Percentiles rank a stretch among this genome's conserved stretches.
Conservation (phyloP, 2,888 invertebrate species). For the Habrosyne pyritoides region DNA sequence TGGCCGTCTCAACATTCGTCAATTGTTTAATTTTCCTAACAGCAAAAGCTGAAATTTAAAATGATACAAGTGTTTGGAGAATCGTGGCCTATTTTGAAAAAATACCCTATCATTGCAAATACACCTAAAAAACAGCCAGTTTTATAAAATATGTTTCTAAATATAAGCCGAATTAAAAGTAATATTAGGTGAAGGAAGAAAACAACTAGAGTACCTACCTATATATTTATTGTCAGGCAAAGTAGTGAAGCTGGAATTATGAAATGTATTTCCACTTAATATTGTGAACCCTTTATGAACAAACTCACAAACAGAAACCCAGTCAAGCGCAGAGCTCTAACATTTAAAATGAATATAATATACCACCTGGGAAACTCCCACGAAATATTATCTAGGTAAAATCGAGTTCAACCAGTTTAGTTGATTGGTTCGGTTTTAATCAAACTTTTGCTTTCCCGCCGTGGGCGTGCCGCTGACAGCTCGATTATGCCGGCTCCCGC, state of each 20-base stretch:
- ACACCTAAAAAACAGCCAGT: too few relatives aligned
- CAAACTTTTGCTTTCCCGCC: conserved; percentile 45
- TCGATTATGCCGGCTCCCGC: conserved; percentile 46
- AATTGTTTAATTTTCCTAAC: too few relatives aligned
- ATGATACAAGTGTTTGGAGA: too few relatives aligned
- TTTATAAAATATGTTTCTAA: too few relatives aligned
- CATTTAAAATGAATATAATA: conserved; percentile 20
- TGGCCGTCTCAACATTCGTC: too few relatives aligned
- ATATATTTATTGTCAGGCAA: too few relatives aligned
- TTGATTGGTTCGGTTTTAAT: conserved; percentile 53
- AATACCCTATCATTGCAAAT: too few relatives aligned
- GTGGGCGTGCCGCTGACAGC: conserved; percentile 45
- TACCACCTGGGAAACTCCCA: conserved; percentile 23
- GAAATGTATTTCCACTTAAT: conserved; percentile 35
- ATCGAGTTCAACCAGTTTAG: conserved; percentile 20
- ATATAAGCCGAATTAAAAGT: too few relatives aligned
- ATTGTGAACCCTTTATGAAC: conserved; percentile 34
- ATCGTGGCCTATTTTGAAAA: too few relatives aligned
- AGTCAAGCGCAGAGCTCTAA: not conserved
- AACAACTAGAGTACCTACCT: too few relatives aligned
- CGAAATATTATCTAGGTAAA: conserved; percentile 25
- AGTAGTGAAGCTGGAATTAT: not conserved
- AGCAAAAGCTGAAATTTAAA: too few relatives aligned
- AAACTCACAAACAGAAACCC: conserved; percentile 12
- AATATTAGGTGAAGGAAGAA: too few relatives aligned